Conservation (phyloP, 2,888 invertebrate species). For the Sussaba pulchella region DNA sequence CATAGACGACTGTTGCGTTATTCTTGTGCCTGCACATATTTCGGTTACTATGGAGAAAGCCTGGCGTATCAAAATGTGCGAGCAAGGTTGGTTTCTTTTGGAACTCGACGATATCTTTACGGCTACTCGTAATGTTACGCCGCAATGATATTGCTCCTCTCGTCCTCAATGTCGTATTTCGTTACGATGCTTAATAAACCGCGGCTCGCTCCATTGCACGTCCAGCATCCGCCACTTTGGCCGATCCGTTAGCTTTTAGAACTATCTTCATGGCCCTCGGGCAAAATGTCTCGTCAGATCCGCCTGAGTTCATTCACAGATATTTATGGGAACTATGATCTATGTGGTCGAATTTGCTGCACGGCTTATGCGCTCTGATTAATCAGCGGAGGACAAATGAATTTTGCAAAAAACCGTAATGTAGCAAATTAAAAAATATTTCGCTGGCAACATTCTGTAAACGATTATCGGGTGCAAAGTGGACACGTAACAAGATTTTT, state of each 20-base stretch:
- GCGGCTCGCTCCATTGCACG: slow-evolving; percentile 30
- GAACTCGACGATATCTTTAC: slow-evolving; percentile 63
- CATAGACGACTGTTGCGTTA: slow-evolving; percentile 3
- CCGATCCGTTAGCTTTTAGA: slow-evolving; percentile 25
- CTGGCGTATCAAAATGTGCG: slow-evolving; percentile 49
- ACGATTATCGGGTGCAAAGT: no score
- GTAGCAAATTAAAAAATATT: no score
- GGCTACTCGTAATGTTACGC: slow-evolving; percentile 64
- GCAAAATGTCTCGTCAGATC: not conserved
- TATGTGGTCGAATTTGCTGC: no score
- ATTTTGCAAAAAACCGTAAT: no score
- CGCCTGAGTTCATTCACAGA: no score
- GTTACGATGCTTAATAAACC: slow-evolving; percentile 33
- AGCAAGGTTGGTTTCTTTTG: slow-evolving; percentile 31
- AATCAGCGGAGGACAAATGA: no score
- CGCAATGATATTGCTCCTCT: slow-evolving; percentile 18
- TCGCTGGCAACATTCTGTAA: no score
- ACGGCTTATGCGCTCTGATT: no score
- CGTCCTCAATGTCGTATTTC: slow-evolving; percentile 36
- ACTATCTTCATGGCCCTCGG: not conserved
- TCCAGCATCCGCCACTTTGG: slow-evolving; percentile 3
- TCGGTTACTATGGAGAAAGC: slow-evolving; percentile 9
- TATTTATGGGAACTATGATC: no score
- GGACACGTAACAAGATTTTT: no score
- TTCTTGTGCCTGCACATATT: slow-evolving; percentile 3